Base-by-base conservation (phyloP, 2,888 invertebrate species). In the Tiliacea citrago region DNA sequence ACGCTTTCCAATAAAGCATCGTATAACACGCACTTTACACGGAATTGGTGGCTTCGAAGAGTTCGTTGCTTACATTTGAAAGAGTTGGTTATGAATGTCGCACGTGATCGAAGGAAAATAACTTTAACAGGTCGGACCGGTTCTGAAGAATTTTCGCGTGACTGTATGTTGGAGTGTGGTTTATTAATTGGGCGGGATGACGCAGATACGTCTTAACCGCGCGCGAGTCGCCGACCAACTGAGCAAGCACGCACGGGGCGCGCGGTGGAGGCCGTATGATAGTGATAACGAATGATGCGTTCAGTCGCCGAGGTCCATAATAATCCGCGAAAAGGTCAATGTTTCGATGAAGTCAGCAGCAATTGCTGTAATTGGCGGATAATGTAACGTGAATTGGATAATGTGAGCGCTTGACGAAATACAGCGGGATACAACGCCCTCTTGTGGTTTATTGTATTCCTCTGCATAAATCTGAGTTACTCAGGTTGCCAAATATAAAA, bases 251-350 rank as follows among this genome's bases (percentile, higher is more conserved):
- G 87, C 84, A 78, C 88, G 88, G 90, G 90, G 90, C 87, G 91
- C 88, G 90, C 85, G 88, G 73, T 73, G 53, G 69, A 68, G 73
- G 79, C 77, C 77, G 78, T 78, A 82, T 78, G 81, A 73, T 73
- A 79, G 70, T 86, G 89, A 88, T 88, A 88, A 89, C 88, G 82
- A 79, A 78, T 81, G 86, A 86, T 85, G 84, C 85, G 85, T 79
- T 82, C 83, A 84, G 88, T 83, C 77, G 79, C 81, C 75, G 87
- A 83, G 91, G 90, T 88, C 88, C 85, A 79, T 87, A 85, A n/a
- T 93, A 92, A 93, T 92, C 92, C 90, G 88, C 90, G 85, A 92
- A 92, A 95, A 95, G 96, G 95, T 96, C 96, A 95, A 95, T 95
- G 96, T 95, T 95, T 95, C 93, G 92, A 92, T 95, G 95, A 94